Evolutionary conservation across 2,797 vertebrate genomes (phyloP), one percentile per base, ranked within the genome.

Genomic region (Karalla daura): DNA sequence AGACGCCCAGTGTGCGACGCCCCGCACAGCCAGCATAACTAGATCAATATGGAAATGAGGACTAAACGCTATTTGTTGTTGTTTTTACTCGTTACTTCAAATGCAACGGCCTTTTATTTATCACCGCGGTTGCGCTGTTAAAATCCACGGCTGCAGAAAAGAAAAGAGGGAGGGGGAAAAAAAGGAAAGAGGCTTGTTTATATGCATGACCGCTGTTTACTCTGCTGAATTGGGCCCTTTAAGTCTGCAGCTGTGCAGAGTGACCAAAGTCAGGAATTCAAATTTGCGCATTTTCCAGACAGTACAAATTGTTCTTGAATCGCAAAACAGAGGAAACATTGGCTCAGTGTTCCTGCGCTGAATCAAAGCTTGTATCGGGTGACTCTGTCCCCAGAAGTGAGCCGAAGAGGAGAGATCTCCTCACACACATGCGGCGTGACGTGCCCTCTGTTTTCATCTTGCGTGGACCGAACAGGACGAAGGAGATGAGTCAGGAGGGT

Each of bases 291-390:
- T 76, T 84, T 82, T 82, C 78, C 80, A 77, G 77, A 80, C 61
- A 78, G 86, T 69, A 88, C 86, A 90, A 86, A 88, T 87, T 87
- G 86, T 89, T 90, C 85, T 79, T 84, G 73, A 86, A 60, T 80
- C 36, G 33, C 63, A 78, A 63, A 62, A 64, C 54, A 71, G 76
- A 71, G 70, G 61, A 88, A 86, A 87, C 78, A 80, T 76, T 81
- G 80, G 61, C 80, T 83, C 53, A 43, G 67, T 76, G 76, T 70
- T 58, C 12, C 49, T 39, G 47, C 54, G 72, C 51, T 67, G 70
- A 70, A 62, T 76, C 39, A 65, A 78, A 74, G 61, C 65, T 37
- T 76, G 58, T 54, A 40, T 61, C 49, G 65, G 39, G 44, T 36
- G 63, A 63, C 67, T 76, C 73, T 70, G 63, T 86, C 68, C 78